phyloP scores from a whole-genome alignment of 2,113 vertebrate genomes.

The Microcebus griseorufus region DNA sequence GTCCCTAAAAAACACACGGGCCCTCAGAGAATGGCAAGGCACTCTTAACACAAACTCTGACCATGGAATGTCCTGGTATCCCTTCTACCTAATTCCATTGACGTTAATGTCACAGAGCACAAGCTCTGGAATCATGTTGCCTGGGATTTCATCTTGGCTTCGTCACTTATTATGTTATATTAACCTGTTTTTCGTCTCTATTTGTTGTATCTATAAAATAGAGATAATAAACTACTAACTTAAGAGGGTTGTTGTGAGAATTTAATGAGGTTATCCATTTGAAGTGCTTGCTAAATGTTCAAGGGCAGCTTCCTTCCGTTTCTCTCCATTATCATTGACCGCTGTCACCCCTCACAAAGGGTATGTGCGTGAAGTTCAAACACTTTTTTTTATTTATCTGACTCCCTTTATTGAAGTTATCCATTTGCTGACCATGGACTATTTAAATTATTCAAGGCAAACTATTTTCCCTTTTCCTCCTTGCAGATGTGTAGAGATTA shows the following conservation, averaged over 20 bases:
- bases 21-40: background rate
- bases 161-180: background rate
- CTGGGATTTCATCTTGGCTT: background rate
- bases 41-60: background rate
- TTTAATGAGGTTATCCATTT: background rate
- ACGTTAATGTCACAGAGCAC: background rate
- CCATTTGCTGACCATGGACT: background rate
- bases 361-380: background rate
- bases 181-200: background rate
- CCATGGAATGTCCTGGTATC: rapidly evolving
- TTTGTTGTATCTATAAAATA: background rate
- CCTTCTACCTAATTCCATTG: background rate
- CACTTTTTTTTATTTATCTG: background rate
- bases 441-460: background rate
- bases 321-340: background rate
- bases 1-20: background rate
- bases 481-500: background rate
- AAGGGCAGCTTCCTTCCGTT: background rate
- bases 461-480: background rate
- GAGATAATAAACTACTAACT: background rate
- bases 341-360: background rate
- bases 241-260: background rate
- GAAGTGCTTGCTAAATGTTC: background rate
- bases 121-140: background rate
- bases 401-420: background rate